Conservation (phyloP, 2,888 invertebrate genomes). For the Aphidius colemani region DNA sequence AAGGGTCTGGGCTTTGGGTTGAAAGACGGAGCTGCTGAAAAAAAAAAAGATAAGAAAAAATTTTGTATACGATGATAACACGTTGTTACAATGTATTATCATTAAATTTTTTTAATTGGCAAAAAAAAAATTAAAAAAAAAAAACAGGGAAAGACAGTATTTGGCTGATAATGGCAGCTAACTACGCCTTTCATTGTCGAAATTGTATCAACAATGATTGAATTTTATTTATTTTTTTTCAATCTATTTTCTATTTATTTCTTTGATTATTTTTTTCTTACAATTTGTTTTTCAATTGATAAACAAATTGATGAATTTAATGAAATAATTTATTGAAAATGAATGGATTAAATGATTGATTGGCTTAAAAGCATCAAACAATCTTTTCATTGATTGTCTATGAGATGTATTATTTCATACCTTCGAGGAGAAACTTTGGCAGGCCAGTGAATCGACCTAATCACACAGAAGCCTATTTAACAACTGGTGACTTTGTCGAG, state of each 20-base stretch:
- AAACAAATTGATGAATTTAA: slow-evolving; percentile 7
- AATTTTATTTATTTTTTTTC: slow-evolving; percentile 2
- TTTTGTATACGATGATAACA: slow-evolving; percentile 29
- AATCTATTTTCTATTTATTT: background rate
- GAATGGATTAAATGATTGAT: slow-evolving; percentile 1
- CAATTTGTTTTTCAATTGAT: slow-evolving; percentile 8
- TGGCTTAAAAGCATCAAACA: slow-evolving; percentile 3
- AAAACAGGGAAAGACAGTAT: slow-evolving; percentile 16
- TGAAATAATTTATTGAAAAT: background rate
- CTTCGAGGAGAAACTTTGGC: slow-evolving; percentile 55
- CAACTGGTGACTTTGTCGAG: slow-evolving; percentile 22
- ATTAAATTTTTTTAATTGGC: background rate
- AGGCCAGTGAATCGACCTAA: slow-evolving; percentile 54
- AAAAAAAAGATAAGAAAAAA: slow-evolving; percentile 59
- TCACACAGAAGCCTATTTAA: slow-evolving; percentile 44
- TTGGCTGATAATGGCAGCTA: slow-evolving; percentile 23
- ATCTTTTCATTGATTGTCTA: slow-evolving; percentile 1
- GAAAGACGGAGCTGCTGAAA: slow-evolving; percentile 67
- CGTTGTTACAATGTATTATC: slow-evolving; percentile 13
- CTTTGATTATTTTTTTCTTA: slow-evolving; percentile 6
- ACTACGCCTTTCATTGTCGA: slow-evolving; percentile 26
- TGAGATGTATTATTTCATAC: slow-evolving; percentile 40
- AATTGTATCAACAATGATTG: slow-evolving; percentile 20
- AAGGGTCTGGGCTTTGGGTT: slow-evolving; percentile 68
- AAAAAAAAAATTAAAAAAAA: background rate